Percentiles rank a stretch among this genome's conserved stretches.
Conservation (phyloP, 2,888 invertebrate genomes). For the Meiosimyza decipiens region DNA sequence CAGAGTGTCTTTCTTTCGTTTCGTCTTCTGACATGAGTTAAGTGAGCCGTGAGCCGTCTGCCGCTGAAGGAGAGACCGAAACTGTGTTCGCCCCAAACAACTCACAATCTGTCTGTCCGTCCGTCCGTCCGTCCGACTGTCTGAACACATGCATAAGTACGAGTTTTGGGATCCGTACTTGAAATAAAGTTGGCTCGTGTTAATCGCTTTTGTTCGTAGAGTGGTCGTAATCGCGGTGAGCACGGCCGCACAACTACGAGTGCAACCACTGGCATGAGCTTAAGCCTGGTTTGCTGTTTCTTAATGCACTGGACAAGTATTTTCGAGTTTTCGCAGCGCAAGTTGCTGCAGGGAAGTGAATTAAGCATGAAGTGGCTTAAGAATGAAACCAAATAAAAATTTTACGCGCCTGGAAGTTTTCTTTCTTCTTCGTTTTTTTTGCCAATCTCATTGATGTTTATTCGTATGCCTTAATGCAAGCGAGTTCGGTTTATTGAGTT, state of each 20-base stretch:
- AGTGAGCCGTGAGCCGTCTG: not conserved
- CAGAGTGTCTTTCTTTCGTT: too few species aligned
- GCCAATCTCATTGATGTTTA: constrained; percentile 22
- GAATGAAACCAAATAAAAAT: constrained; percentile 21
- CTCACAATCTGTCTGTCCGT: not conserved
- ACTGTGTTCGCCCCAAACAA: not conserved
- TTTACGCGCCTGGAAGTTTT: constrained; percentile 3
- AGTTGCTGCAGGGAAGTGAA: constrained; percentile 15
- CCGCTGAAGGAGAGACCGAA: constrained; percentile 26
- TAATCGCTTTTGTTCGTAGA: not conserved
- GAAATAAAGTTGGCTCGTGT: constrained; percentile 1
- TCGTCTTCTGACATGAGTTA: too few species aligned
- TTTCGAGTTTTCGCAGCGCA: not conserved
- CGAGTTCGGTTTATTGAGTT: not conserved
- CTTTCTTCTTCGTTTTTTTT: too few species aligned
- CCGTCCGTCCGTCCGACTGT: not conserved
- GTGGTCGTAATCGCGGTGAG: not conserved
- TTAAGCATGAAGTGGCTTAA: not conserved
- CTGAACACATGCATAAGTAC: constrained; percentile 9
- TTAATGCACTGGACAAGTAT: not conserved
- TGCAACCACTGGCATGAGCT: not conserved
- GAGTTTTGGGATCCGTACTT: not conserved
- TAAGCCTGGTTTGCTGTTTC: not conserved
- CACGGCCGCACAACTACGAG: not conserved
- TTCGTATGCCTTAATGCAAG: not conserved